A percentile compares a stretch with the other conserved stretches of the same genome.
phyloP scores from a whole-genome alignment of 2,888 invertebrate species.

The Brachypalpus laphriformis region DNA sequence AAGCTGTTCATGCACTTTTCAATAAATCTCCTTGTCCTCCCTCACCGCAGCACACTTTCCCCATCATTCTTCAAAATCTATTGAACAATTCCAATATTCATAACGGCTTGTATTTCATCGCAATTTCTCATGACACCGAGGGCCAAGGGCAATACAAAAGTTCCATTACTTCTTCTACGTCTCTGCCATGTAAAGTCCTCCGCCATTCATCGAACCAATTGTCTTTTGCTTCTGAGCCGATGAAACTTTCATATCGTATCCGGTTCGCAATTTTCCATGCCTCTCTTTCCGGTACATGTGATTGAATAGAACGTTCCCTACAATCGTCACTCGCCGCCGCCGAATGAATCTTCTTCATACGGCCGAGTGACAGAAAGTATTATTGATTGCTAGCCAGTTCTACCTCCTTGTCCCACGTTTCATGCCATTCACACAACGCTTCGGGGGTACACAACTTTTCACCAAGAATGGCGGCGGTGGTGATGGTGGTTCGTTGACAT shows the following conservation, averaged over 20 bases:
- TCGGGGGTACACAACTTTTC: conserved; percentile 39
- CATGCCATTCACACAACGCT: conserved; percentile 23
- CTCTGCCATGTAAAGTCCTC: conserved; percentile 27
- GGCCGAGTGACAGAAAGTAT: conserved; percentile 27
- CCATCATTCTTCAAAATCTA: conserved; percentile 12
- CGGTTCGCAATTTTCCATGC: conserved; percentile 1
- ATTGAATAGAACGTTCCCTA: conserved; percentile 13
- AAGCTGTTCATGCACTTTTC: no score
- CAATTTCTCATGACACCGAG: conserved; percentile 30
- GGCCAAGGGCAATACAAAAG: conserved; percentile 34
- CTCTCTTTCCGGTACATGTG: conserved; percentile 12
- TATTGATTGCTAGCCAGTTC: conserved; percentile 59
- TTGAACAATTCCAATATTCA: conserved; percentile 43
- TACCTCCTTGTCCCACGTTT: not conserved
- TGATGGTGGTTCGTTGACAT: conserved; percentile 64
- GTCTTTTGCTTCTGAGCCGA: conserved; percentile 57
- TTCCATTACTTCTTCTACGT: conserved; percentile 46
- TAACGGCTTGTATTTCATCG: conserved; percentile 29
- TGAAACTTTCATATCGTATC: conserved; percentile 64
- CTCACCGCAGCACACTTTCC: not conserved
- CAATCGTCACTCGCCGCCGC: conserved; percentile 50
- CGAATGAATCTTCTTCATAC: conserved; percentile 31
- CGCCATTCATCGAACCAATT: conserved; percentile 59
- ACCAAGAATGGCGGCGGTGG: conserved; percentile 4
- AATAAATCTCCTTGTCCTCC: not conserved